Conservation (phyloP, 2,888 invertebrate genomes). For the Labia minor region DNA sequence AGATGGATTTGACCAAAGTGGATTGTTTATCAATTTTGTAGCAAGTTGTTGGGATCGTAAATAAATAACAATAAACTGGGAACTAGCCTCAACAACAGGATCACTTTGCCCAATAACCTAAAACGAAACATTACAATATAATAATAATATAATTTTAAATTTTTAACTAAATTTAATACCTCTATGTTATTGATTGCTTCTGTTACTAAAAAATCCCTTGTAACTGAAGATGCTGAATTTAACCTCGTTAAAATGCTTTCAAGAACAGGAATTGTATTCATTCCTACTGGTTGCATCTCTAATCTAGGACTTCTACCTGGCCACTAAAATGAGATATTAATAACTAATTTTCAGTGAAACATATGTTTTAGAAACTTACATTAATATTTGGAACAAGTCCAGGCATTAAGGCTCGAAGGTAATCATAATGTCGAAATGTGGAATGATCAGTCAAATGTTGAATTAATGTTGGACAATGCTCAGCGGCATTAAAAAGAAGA, state of each 20-base stretch:
- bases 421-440: slow-evolving; percentile 84
- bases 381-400: slow-evolving; percentile 68
- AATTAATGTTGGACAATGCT: slow-evolving; percentile 78
- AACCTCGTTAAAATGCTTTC: slow-evolving; percentile 62
- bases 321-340: slow-evolving; percentile 15
- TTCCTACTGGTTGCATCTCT: slow-evolving; percentile 27
- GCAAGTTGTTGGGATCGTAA: slow-evolving; percentile 51
- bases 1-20: slow-evolving; percentile 39
- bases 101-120: slow-evolving; percentile 54
- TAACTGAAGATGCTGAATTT: slow-evolving; percentile 43
- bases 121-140: background rate
- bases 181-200: background rate
- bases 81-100: slow-evolving; percentile 58
- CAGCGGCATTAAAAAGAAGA: slow-evolving; percentile 87
- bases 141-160: background rate
- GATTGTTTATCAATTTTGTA: slow-evolving; percentile 38
- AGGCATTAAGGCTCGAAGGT: slow-evolving; percentile 85
- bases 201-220: slow-evolving; percentile 16
- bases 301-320: slow-evolving; percentile 17
- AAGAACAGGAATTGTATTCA: slow-evolving; percentile 57
- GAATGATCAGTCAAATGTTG: slow-evolving; percentile 80
- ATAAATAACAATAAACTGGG: slow-evolving; percentile 70
- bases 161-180: background rate
- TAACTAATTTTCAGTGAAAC: no score
- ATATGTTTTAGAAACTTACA: slow-evolving; percentile 31